phyloP scores from a whole-genome alignment of 2,797 vertebrate genomes.

The Tadarida brasiliensis region DNA sequence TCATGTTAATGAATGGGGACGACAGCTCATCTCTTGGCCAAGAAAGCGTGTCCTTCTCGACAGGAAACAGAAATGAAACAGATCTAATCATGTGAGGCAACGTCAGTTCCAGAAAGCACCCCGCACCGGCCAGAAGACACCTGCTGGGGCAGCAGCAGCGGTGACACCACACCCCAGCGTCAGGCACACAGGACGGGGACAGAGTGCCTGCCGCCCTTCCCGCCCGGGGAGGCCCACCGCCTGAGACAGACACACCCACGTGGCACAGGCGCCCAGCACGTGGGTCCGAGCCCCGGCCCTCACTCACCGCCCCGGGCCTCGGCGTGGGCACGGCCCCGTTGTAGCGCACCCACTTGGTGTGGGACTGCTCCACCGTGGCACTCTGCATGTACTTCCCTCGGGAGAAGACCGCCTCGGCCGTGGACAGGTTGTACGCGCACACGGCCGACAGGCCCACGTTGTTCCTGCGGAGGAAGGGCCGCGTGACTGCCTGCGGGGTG shows the following conservation, averaged over 20 bases:
- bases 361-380: constrained; percentile 95
- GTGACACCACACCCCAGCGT: rapidly evolving
- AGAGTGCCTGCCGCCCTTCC: rapidly evolving
- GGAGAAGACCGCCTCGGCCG: constrained; percentile 95
- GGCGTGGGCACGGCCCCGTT: constrained; percentile 93
- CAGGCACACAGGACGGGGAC: background rate
- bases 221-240: rapidly evolving
- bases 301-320: constrained; percentile 96
- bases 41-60: background rate
- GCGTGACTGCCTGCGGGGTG: rapidly evolving
- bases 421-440: constrained; percentile 94
- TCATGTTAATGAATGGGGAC: background rate
- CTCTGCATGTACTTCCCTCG: constrained; percentile 99
- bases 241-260: rapidly evolving
- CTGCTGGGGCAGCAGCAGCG: rapidly evolving
- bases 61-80: background rate
- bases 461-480: constrained; percentile 88
- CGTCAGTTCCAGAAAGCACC: background rate
- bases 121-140: background rate
- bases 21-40: background rate
- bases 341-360: constrained; percentile 98
- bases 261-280: background rate
- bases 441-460: constrained; percentile 97
- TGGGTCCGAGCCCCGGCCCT: rapidly evolving
- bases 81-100: background rate